These are phyloP conservation scores for Percopsis transmontana DNA, from an alignment of 2,113 vertebrate species.

Conservation along the genomic window DNA sequence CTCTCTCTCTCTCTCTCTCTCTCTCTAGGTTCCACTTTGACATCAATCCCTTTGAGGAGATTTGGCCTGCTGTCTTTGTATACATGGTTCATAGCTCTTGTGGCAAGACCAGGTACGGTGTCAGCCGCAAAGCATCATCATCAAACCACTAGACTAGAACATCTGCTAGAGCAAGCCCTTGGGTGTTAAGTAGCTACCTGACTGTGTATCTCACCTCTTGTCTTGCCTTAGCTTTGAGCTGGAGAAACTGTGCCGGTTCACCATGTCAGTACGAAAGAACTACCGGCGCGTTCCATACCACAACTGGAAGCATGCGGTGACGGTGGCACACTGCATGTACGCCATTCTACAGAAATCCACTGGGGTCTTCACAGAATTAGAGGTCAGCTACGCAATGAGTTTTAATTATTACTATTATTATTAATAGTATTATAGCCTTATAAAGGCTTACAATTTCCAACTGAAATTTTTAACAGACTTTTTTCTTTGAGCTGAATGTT, in stretches of 20 bases:
- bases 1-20: conserved; percentile 10
- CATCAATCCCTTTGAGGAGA: conserved; percentile 91
- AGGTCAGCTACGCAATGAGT: conserved; percentile 77
- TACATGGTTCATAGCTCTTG: conserved; percentile 96
- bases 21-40: conserved; percentile 93
- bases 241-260: conserved; percentile 96
- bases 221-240: conserved; percentile 86
- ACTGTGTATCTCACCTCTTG: background rate
- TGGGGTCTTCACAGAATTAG: conserved; percentile 91
- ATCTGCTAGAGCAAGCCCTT: too few species aligned
- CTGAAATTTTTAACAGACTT: too few species aligned
- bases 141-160: background rate
- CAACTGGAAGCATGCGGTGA: conserved; percentile 98
- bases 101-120: conserved; percentile 87
- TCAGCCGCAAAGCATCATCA: too few species aligned
- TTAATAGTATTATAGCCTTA: too few species aligned
- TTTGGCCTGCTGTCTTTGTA: conserved; percentile 97
- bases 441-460: too few species aligned
- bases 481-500: too few species aligned
- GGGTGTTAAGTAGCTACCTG: too few species aligned
- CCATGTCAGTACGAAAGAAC: conserved; percentile 98
- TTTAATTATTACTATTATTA: background rate
- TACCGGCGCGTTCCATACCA: conserved; percentile 98
- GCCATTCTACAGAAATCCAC: conserved; percentile 90
- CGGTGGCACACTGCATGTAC: conserved; percentile 97